phyloP scores from a whole-genome alignment of 1,140 invertebrate genomes.

The Bilobella aurantiaca region DNA sequence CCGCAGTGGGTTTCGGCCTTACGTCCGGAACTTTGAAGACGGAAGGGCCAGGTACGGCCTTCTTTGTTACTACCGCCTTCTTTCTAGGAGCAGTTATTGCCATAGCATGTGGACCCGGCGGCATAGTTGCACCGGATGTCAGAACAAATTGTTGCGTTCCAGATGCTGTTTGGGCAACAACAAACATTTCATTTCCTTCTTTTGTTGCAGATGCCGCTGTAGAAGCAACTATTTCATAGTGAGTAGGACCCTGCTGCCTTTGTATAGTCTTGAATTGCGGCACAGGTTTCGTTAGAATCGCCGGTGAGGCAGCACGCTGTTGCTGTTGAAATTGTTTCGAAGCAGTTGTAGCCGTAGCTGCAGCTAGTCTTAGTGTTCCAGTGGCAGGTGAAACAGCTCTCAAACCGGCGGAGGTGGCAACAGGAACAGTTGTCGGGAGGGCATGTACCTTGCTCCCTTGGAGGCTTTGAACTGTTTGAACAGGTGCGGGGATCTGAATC shows the following conservation, averaged over 20 bases:
- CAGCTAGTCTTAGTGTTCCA: not conserved
- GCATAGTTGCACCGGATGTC: too few relatives aligned
- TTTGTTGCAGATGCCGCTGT: not conserved
- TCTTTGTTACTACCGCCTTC: not conserved
- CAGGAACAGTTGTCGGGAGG: not conserved
- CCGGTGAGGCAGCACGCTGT: not conserved
- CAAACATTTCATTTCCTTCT: not conserved
- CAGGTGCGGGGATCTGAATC: not conserved
- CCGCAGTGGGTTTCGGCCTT: conserved; percentile 12
- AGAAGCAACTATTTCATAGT: not conserved
- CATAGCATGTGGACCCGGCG: too few relatives aligned
- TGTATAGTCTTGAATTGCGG: not conserved
- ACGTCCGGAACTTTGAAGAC: not conserved
- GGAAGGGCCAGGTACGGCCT: not conserved
- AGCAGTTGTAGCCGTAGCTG: not conserved
- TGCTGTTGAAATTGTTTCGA: too few relatives aligned
- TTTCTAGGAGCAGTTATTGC: not conserved
- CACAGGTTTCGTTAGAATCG: not conserved
- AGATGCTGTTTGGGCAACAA: not conserved
- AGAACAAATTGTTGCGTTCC: too few relatives aligned
- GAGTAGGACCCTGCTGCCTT: not conserved
- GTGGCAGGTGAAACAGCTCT: too few relatives aligned
- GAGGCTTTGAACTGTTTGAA: conserved; percentile 1
- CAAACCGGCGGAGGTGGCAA: not conserved
- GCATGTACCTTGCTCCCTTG: not conserved